Conservation (phyloP, 2,113 vertebrate species). For the Lepus europaeus region DNA sequence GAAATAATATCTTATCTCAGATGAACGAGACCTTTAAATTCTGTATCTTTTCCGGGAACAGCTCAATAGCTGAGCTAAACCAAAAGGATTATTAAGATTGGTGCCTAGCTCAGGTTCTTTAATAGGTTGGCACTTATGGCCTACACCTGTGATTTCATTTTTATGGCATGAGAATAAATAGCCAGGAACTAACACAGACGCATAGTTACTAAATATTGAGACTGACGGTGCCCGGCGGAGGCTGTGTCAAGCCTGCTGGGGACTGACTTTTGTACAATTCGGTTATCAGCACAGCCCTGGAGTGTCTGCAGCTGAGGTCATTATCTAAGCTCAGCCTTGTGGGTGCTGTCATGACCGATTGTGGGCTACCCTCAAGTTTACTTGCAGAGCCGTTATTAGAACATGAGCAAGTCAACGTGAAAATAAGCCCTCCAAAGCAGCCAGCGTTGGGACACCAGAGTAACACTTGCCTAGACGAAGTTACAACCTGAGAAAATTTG, state of each 20-base stretch:
- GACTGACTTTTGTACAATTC: neutral
- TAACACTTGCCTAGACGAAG: neutral
- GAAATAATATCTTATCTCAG: conserved; percentile 66
- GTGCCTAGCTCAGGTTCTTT: conserved; percentile 65
- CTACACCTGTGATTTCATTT: conserved; percentile 48
- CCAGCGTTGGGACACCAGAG: neutral
- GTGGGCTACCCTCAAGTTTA: neutral
- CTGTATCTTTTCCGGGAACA: conserved; percentile 64
- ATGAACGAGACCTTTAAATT: conserved; percentile 67
- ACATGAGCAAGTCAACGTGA: neutral
- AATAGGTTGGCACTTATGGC: conserved; percentile 42
- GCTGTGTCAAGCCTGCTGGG: neutral
- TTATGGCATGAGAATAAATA: conserved; percentile 67
- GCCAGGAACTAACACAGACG: neutral
- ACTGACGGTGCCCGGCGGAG: neutral
- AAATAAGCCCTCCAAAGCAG: neutral
- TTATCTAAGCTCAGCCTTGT: neutral
- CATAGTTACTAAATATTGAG: neutral
- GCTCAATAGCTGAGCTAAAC: conserved; percentile 62
- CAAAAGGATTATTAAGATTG: conserved; percentile 70
- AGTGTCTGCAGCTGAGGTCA: neutral
- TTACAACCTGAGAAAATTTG: neutral
- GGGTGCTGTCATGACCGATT: neutral
- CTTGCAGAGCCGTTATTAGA: neutral
- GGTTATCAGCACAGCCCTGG: neutral